phyloP scores from a whole-genome alignment of 2,113 vertebrate genomes.

The Mesocricetus auratus region DNA sequence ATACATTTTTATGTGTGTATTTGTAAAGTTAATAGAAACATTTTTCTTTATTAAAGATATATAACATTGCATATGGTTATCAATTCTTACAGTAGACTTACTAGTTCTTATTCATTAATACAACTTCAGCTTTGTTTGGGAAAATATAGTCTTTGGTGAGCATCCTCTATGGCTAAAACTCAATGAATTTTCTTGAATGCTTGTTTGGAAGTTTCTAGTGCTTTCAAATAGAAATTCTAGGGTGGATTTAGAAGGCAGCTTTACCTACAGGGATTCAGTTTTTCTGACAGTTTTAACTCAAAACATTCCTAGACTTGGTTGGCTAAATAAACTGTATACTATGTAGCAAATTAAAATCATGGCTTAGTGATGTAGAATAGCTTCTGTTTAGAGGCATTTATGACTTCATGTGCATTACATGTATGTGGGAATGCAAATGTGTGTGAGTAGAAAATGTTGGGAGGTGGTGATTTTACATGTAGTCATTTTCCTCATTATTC shows the following conservation, averaged over 20 bases:
- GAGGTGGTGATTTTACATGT: conserved; percentile 33
- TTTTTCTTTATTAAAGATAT: conserved; percentile 62
- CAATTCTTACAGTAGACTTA: conserved; percentile 34
- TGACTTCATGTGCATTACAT: background rate
- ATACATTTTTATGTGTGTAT: conserved; percentile 28
- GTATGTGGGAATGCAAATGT: background rate
- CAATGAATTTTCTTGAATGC: conserved; percentile 32
- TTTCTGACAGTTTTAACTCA: conserved; percentile 61
- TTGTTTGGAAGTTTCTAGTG: conserved; percentile 27
- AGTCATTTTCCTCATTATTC: background rate
- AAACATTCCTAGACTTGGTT: conserved; percentile 52
- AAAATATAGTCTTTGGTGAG: conserved; percentile 11
- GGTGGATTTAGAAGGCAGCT: conserved; percentile 56
- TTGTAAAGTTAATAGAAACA: conserved; percentile 45
- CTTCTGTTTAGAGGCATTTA: background rate
- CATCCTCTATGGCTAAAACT: conserved; percentile 41
- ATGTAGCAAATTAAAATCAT: conserved; percentile 47
- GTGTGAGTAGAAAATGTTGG: background rate
- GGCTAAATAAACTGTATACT: conserved; percentile 48
- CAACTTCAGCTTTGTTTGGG: background rate
- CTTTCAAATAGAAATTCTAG: conserved; percentile 49
- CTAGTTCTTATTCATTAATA: conserved; percentile 50
- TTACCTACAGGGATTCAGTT: background rate
- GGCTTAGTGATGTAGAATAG: conserved; percentile 36
- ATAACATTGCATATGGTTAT: conserved; percentile 8